phyloP scores from a whole-genome alignment of 2,888 invertebrate species.

The Acrocera orbiculus region DNA sequence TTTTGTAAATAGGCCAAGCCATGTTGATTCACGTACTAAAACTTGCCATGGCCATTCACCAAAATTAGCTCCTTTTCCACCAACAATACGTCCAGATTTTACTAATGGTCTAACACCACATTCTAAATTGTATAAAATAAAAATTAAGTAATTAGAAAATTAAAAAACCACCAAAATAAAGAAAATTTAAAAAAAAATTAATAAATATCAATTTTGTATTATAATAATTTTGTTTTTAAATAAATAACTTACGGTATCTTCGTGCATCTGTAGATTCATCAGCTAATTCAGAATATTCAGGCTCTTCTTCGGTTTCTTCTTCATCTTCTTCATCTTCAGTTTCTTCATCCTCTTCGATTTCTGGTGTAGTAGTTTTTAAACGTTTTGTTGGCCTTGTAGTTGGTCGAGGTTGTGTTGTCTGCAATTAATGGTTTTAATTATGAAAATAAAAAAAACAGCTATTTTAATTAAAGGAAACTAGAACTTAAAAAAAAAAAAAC shows the following conservation, averaged over 20 bases:
- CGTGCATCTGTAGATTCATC: conserved; percentile 17
- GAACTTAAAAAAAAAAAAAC: no score
- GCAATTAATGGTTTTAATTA: no score
- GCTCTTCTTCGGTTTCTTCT: conserved; percentile 12
- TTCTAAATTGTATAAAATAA: no score
- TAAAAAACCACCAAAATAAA: no score
- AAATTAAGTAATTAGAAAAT: no score
- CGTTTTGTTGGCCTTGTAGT: conserved; percentile 21
- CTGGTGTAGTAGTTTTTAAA: conserved; percentile 23
- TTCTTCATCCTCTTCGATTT: conserved; percentile 23
- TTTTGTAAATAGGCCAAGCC: conserved; percentile 84
- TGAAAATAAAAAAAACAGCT: no score
- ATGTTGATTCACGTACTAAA: conserved; percentile 76
- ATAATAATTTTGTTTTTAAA: conserved; percentile 16
- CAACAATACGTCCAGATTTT: conserved; percentile 69
- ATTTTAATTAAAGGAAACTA: no score
- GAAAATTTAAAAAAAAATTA: conserved; percentile 1
- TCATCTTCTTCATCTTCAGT: conserved; percentile 23
- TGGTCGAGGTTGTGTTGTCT: no score
- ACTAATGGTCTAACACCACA: conserved; percentile 73
- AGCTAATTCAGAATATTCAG: conserved; percentile 7
- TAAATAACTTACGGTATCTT: conserved; percentile 31
- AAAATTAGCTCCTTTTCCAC: conserved; percentile 70
- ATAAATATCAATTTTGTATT: conserved; percentile 11
- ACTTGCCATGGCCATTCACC: conserved; percentile 92